Conservation (phyloP, 64 coral and sea anemone species). For the Exaiptasia diaphana region DNA sequence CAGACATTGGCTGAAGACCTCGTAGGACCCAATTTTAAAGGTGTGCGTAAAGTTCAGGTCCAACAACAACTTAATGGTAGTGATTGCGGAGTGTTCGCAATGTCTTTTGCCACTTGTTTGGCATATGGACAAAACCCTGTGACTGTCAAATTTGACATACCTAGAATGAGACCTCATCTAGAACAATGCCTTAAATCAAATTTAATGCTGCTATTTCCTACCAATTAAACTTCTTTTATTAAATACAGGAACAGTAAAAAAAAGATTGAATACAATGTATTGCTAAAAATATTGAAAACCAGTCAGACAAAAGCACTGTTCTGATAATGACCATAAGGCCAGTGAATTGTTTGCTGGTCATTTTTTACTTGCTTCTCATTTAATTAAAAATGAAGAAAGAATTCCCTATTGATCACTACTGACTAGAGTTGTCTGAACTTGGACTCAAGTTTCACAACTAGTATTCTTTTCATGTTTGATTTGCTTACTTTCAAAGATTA, state of each 20-base stretch:
- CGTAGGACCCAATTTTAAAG: neutral
- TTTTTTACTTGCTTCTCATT: no score
- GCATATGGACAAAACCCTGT: neutral
- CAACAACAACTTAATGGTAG: neutral
- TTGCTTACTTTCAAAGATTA: no score
- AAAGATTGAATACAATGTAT: neutral
- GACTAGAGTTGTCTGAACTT: no score
- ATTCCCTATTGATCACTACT: no score
- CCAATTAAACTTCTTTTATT: neutral
- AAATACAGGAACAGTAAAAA: no score
- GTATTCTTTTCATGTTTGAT: no score
- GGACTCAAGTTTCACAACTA: no score
- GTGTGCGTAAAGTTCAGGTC: neutral
- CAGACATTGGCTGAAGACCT: neutral
- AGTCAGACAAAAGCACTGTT: no score
- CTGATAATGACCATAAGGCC: no score
- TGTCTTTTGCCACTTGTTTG: slow-evolving; percentile 1
- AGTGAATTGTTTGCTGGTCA: no score
- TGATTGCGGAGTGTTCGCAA: neutral
- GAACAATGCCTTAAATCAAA: neutral
- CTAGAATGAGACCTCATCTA: neutral
- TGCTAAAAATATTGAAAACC: no score
- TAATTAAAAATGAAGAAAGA: no score
- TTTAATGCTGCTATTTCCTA: neutral
- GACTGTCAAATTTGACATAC: neutral